Evolutionary conservation across 1,140 invertebrate species (phyloP).

Genomic region (Diachasma alloeum): DNA sequence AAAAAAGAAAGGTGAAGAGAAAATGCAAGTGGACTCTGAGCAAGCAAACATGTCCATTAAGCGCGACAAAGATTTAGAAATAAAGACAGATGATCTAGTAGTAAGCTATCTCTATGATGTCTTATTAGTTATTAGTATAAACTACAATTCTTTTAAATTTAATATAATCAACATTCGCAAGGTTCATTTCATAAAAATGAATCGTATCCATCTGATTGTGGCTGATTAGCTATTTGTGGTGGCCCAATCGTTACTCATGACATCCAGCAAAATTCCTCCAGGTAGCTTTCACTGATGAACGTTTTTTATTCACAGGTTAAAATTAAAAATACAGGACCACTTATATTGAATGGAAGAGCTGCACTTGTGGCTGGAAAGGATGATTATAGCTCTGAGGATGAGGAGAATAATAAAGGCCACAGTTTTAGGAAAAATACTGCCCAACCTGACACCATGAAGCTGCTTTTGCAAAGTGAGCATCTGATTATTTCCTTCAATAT

Average conservation of each 20-base stretch:
- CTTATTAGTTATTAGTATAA: constrained; percentile 57
- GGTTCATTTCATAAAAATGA: background rate
- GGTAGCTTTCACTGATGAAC: constrained; percentile 36
- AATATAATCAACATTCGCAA: background rate
- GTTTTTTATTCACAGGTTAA: constrained; percentile 59
- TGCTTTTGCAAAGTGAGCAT: constrained; percentile 74
- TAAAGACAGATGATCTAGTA: constrained; percentile 70
- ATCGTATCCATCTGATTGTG: constrained; percentile 1
- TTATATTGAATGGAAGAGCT: constrained; percentile 81
- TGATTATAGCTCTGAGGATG: constrained; percentile 78
- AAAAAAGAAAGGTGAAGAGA: constrained; percentile 74
- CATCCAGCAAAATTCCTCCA: constrained; percentile 1
- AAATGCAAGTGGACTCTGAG: constrained; percentile 63
- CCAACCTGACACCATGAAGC: constrained; percentile 73
- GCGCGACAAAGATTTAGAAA: constrained; percentile 68
- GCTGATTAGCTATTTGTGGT: constrained; percentile 15
- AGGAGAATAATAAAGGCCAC: constrained; percentile 64
- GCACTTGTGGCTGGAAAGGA: constrained; percentile 79
- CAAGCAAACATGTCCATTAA: constrained; percentile 61
- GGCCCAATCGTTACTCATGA: background rate
- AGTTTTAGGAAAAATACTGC: constrained; percentile 68
- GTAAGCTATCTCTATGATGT: constrained; percentile 65
- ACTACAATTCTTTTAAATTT: constrained; percentile 24
- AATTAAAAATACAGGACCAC: constrained; percentile 68
- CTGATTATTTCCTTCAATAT: background rate